phyloP scores from a whole-genome alignment of 2,113 vertebrate genomes.

The Siniperca chuatsi region DNA sequence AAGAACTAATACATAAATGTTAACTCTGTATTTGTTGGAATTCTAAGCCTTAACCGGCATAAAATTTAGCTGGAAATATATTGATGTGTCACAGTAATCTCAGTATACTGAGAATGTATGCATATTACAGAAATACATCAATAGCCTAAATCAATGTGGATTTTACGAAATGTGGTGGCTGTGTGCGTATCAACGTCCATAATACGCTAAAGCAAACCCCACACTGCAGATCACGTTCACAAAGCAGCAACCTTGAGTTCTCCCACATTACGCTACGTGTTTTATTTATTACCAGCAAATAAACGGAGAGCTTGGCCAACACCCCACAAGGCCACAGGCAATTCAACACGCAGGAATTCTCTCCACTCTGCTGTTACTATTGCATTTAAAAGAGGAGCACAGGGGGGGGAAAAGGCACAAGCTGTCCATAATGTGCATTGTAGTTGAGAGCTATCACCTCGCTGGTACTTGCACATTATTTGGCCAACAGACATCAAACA shows the following conservation, averaged over 20 bases:
- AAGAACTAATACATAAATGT: not conserved
- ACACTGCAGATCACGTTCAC: slow-evolving; percentile 10
- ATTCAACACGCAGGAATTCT: slow-evolving; percentile 46
- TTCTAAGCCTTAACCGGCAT: no score
- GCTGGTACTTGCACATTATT: slow-evolving; percentile 58
- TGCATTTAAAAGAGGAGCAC: slow-evolving; percentile 11
- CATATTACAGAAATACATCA: not conserved
- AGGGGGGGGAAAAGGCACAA: not conserved
- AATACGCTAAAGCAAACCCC: not conserved
- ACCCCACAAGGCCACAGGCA: slow-evolving; percentile 74
- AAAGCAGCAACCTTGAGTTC: slow-evolving; percentile 59
- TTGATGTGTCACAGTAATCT: not conserved
- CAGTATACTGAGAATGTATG: not conserved
- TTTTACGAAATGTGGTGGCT: not conserved
- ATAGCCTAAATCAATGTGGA: not conserved
- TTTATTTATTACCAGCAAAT: slow-evolving; percentile 74
- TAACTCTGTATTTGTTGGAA: not conserved
- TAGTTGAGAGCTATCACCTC: slow-evolving; percentile 42
- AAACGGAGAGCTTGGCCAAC: slow-evolving; percentile 74
- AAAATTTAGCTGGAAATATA: not conserved
- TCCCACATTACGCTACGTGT: slow-evolving; percentile 25
- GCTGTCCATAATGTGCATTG: slow-evolving; percentile 32
- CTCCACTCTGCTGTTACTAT: slow-evolving; percentile 13
- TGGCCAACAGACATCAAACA: slow-evolving; percentile 72
- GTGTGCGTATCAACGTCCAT: not conserved